Evolutionary conservation across 2,113 vertebrate species (phyloP), one percentile per base, ranked within the genome.

Genomic region (Clarias magur): DNA sequence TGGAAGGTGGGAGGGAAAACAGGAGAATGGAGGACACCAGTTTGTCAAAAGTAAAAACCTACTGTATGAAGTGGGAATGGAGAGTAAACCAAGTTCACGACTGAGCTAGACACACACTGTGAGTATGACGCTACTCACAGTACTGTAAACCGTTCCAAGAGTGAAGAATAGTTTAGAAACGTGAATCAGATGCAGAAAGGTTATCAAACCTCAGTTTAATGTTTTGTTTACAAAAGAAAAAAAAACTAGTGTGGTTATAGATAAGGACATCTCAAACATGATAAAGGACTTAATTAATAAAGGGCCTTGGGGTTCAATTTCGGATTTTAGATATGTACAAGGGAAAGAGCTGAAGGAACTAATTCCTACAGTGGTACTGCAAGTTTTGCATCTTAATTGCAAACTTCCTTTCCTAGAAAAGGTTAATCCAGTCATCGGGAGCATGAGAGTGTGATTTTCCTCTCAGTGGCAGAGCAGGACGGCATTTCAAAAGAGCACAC

Each of bases 401-500:
- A 17, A 16, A 23, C 11, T 38, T 59, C 30, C 85, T 80, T 86
- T 85, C 8, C 30, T 60, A 62, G 68, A 59, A 59, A 65, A 78
- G 72, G 53, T 80, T 56, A 80, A 67, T 80, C 60, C 84, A 48
- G 27, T 48, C 16, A 4, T 48, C 25, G 48, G 27, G 23, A 81
- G 63, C 62, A 80, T 68, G 75, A 34, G 72, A 34, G 57, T 54
- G 42, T 34, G 25, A 54, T 68, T 79, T 67, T 67, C 48, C 21
- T 80, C 42, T 79, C 62, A n/a, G 59, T 19, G 42, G 80, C 48
- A 63, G 83, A 63, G 48, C 65, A 84, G 67, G 63, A 53, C 65
- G 86, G 54, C 54, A 83, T 80, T 85, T 86, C 11, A 78, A 76
- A 73, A 60, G 82, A 75, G 67, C 59, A 67, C 59, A 81, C 15